Base-by-base conservation (phyloP, 2,888 invertebrate species). In the Caenorhabditis imperialis region DNA sequence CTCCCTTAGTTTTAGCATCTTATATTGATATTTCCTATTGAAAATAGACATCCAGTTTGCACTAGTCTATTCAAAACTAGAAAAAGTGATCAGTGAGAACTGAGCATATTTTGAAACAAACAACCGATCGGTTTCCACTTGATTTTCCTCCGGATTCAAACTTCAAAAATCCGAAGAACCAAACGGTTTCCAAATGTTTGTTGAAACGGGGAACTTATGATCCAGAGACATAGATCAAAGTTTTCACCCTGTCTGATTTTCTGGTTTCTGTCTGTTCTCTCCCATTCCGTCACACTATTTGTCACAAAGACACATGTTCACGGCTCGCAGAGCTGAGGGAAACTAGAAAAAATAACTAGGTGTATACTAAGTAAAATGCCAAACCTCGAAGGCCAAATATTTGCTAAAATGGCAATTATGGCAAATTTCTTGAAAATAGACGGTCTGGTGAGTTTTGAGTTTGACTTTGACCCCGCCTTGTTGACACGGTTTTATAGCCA, bases 171-270 rank as follows among this genome's bases (percentile, higher is more conserved):
- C n/a, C n/a, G n/a, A n/a, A n/a, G n/a, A n/a, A n/a, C n/a, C n/a
- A n/a, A n/a, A n/a, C n/a, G n/a, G n/a, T n/a, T n/a, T n/a, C n/a
- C n/a, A n/a, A n/a, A n/a, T n/a, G n/a, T n/a, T n/a, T n/a, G n/a
- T n/a, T 55, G 55, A 55, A 45, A 16, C 33, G 16, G 16, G 57
- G 51, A 44, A 18, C 62, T 35, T 51, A 37, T 45, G 53, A 62
- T 62, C 51, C n/a, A n/a, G n/a, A n/a, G n/a, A n/a, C 62, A 42
- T 51, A 62, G 45, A 62, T 62, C 62, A 62, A 61, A 61, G 30
- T 50, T 3, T 7, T 35, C 6, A 35, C 3, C 33, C 22, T 40
- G n/a, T n/a, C n/a, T 18, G 22, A 18, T 37, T 27, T 30, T 20
- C 10, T 38, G 30, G 48, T 30, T 27, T 58, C 47, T 47, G 35